phyloP scores from a whole-genome alignment of 2,797 vertebrate genomes.

The Hoplostethus mediterraneus region DNA sequence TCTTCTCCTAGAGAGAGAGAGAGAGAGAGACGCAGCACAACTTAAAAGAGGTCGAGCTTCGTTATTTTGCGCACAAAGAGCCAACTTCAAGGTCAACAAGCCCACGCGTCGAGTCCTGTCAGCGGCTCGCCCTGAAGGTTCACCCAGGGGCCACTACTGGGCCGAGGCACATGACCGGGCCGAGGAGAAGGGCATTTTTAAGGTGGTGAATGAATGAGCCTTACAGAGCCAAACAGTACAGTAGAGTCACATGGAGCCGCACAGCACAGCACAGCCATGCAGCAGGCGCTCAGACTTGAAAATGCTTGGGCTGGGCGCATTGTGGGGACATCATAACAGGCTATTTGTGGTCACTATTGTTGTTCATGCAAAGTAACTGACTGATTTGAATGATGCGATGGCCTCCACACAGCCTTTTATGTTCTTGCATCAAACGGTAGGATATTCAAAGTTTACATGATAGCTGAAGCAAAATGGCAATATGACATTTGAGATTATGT shows the following conservation, averaged over 20 bases:
- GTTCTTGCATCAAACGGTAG: neutral
- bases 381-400: neutral
- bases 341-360: no score
- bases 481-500: neutral
- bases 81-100: conserved; percentile 24
- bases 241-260: neutral
- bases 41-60: conserved; percentile 14
- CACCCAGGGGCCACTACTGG: conserved; percentile 22
- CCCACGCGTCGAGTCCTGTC: conserved; percentile 12
- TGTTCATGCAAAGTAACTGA: neutral
- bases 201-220: neutral
- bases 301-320: neutral
- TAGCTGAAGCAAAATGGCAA: neutral
- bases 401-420: neutral
- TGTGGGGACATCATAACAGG: neutral
- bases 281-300: neutral
- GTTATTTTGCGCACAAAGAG: conserved; percentile 25
- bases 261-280: neutral
- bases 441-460: neutral
- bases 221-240: neutral
- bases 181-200: conserved; percentile 23
- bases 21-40: conserved; percentile 19
- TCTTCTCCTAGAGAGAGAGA: conserved; percentile 35
- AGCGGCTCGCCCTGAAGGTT: neutral
- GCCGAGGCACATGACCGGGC: conserved; percentile 27